Evolutionary conservation across 2,113 vertebrate genomes (phyloP).

Genomic region (Fulmarus glacialis): DNA sequence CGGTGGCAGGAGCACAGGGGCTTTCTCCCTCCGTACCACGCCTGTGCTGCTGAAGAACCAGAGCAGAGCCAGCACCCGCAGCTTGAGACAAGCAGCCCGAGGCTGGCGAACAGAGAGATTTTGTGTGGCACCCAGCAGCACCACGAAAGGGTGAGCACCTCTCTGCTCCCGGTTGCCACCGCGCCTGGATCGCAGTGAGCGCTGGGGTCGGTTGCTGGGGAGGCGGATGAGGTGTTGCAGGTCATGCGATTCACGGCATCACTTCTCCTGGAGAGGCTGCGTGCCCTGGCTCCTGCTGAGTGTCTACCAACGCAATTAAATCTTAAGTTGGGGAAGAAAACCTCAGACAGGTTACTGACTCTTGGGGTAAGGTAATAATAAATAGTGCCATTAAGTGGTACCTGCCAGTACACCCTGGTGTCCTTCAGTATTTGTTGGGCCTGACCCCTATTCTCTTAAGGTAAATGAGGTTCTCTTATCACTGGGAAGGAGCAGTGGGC

Average conservation of each 20-base stretch:
- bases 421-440: neutral
- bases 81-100: neutral
- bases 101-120: too few relatives aligned
- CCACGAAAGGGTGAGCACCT: fast-evolving
- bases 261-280: neutral
- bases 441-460: neutral
- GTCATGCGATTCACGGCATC: neutral
- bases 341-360: neutral
- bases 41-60: neutral
- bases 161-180: neutral
- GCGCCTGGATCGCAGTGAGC: fast-evolving
- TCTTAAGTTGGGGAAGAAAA: neutral
- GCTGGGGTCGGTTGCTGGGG: neutral
- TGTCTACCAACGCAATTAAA: neutral
- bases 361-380: neutral
- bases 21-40: neutral
- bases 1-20: neutral
- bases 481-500: neutral
- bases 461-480: neutral
- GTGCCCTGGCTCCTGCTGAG: neutral
- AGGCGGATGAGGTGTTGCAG: neutral
- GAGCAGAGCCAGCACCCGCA: neutral
- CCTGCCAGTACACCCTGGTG: neutral
- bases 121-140: neutral
- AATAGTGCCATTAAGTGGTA: neutral